Base-by-base conservation (phyloP, 2,888 invertebrate species). In the Germaria angustata region DNA sequence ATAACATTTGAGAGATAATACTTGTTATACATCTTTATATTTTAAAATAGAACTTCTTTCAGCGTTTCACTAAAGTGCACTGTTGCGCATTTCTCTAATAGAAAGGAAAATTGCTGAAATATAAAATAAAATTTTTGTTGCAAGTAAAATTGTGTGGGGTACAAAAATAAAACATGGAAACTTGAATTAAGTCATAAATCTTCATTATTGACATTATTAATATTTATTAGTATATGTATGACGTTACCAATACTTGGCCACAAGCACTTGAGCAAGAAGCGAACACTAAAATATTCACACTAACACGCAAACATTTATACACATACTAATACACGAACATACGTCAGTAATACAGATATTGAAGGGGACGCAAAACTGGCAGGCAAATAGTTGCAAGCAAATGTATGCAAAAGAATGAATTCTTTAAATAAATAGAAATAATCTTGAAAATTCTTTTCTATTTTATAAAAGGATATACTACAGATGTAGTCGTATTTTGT, bases 121-220 rank as follows among this genome's bases (percentile, higher is more conserved):
- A 76, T 9, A 49, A 32, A 36, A 57, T 28, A 32, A 20, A 68
- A 53, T 73, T 36, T 28, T 53, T n/a, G 22, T 61, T 15, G n/a
- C 44, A 36, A 44, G 53, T 66, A 61, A 41, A 11, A 41, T 11
- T 20, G 22, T 22, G 55, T n/a, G n/a, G n/a, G n/a, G n/a, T n/a
- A 28, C 6, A 28, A 28, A 28, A 28, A 6, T 6, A 28, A 28
- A 28, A 28, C 22, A 39, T 28, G 61, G 36, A 61, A 78, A 24
- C 46, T 81, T 49, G 49, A 75, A 80, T 78, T 73, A 49, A 81
- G 75, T 84, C 77, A 87, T 89, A 88, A 88, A 87, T 88, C 87
- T 87, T 87, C 87, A 89, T 89, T 88, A 87, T 86, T 86, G 85
- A 71, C 84, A 85, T 87, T 87, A 88, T 89, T 88, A 89, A 88